Conservation (phyloP, 2,888 invertebrate species). For the Andrena praecox region DNA sequence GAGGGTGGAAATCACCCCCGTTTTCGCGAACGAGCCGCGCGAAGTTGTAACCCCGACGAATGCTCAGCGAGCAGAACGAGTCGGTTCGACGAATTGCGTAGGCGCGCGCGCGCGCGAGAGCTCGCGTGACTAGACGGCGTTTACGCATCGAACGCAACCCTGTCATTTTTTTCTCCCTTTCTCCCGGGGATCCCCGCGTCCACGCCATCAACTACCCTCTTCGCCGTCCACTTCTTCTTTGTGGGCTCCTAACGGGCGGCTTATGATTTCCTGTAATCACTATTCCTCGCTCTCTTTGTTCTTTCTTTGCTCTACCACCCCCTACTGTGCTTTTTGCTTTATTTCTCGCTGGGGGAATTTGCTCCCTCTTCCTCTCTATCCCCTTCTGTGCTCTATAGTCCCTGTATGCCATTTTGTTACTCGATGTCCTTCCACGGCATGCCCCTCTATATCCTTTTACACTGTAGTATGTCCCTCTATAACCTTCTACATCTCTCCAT, state of each 20-base stretch:
- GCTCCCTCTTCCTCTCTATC: neutral
- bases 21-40: slow-evolving; percentile 26
- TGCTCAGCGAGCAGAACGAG: slow-evolving; percentile 36
- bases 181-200: slow-evolving; percentile 67
- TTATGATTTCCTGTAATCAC: slow-evolving; percentile 70
- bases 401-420: too few species aligned
- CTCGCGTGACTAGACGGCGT: slow-evolving; percentile 71
- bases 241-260: slow-evolving; percentile 33
- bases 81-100: slow-evolving; percentile 71
- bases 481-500: neutral
- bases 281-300: slow-evolving; percentile 26
- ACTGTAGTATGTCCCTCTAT: neutral
- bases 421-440: too few species aligned
- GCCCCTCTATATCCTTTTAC: neutral
- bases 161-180: slow-evolving; percentile 72
- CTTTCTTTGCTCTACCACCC: neutral
- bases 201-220: slow-evolving; percentile 52
- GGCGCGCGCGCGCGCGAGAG: slow-evolving; percentile 42
- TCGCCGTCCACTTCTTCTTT: slow-evolving; percentile 29
- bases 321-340: slow-evolving; percentile 4
- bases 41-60: slow-evolving; percentile 37
- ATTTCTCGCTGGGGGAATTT: neutral
- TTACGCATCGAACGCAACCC: slow-evolving; percentile 73
- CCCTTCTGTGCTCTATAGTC: too few species aligned
- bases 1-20: neutral